Percentiles rank a stretch among this genome's conserved stretches.
Conservation (phyloP, 2,113 vertebrate species). For the Climacteris rufus region DNA sequence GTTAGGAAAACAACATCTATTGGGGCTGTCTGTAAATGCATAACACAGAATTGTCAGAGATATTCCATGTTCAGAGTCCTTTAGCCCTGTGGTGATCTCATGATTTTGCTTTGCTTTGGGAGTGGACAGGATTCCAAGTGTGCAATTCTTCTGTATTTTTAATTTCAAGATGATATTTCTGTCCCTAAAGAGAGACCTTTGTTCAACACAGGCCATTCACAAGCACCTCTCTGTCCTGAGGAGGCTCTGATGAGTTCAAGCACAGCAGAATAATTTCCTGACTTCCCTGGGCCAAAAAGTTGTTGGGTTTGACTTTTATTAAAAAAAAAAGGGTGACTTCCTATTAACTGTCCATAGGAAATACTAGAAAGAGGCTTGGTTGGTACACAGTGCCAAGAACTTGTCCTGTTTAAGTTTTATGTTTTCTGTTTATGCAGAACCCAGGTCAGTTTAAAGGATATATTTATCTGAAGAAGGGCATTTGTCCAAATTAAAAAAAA, state of each 20-base stretch:
- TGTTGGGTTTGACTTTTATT: not conserved
- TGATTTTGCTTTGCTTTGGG: not conserved
- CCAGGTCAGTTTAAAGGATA: not conserved
- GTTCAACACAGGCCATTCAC: accelerated
- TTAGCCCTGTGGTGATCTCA: accelerated
- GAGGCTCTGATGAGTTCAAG: not conserved
- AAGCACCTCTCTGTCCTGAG: not conserved
- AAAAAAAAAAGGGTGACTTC: not conserved
- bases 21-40: not conserved
- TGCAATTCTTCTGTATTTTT: not conserved
- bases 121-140: not conserved
- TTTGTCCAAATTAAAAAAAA: not conserved
- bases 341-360: not conserved
- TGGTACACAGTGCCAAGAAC: not conserved
- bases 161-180: not conserved
- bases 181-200: not conserved
- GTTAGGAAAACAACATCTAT: not conserved
- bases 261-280: not conserved
- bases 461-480: not conserved
- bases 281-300: not conserved
- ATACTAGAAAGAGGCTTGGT: not conserved
- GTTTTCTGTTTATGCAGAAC: not conserved
- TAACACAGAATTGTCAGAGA: not conserved
- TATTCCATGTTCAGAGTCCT: not conserved
- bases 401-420: not conserved